Conservation (phyloP, 2,113 vertebrate species). For the Candoia aspera region DNA sequence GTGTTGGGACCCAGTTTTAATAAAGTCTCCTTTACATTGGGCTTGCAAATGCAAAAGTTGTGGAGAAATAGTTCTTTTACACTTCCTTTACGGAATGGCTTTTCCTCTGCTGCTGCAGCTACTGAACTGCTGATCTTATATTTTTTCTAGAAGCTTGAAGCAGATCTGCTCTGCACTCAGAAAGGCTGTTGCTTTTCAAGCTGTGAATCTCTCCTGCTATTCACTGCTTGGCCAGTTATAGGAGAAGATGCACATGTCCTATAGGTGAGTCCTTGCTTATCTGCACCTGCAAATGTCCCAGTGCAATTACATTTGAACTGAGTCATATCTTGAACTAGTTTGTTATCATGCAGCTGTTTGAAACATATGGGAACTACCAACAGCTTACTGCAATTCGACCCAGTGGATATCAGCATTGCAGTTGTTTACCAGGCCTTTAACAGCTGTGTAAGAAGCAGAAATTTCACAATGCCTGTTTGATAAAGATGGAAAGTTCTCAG, state of each 20-base stretch:
- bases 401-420: neutral
- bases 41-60: neutral
- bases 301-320: neutral
- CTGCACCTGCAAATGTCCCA: neutral
- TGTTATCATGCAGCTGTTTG: neutral
- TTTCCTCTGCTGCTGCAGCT: neutral
- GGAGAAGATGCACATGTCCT: neutral
- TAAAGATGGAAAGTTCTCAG: neutral
- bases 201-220: neutral
- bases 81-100: neutral
- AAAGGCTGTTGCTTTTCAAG: neutral
- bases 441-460: constrained; percentile 6
- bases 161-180: neutral
- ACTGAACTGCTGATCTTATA: neutral
- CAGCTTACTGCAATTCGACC: neutral
- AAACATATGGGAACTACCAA: neutral
- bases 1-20: no score
- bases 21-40: no score
- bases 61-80: neutral
- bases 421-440: neutral
- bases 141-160: neutral
- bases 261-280: neutral
- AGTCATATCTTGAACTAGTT: neutral
- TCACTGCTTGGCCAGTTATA: neutral
- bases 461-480: neutral